Conservation (phyloP, 2,113 vertebrate species). For the Struthio camelus region DNA sequence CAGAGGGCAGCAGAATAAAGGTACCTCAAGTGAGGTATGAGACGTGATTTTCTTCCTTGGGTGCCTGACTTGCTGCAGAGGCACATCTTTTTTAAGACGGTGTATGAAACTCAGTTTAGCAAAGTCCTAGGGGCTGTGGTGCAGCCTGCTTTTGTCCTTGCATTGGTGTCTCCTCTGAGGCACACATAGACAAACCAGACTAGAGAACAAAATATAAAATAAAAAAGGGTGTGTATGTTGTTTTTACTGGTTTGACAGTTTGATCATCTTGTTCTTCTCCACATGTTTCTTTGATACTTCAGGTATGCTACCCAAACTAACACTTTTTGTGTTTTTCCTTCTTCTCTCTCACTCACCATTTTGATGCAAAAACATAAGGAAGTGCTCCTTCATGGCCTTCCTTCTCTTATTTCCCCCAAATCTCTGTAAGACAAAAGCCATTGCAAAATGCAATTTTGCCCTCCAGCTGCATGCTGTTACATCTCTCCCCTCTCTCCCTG, state of each 20-base stretch:
- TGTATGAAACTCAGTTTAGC: neutral
- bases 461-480: neutral
- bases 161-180: neutral
- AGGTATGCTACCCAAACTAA: neutral
- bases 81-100: neutral
- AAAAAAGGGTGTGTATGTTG: neutral
- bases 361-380: neutral
- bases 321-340: neutral
- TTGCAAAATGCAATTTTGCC: neutral
- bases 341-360: neutral
- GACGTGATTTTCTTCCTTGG: neutral
- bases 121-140: neutral
- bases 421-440: neutral
- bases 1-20: neutral
- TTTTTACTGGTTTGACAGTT: neutral
- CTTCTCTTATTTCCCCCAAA: neutral
- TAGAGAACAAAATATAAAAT: neutral
- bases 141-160: neutral
- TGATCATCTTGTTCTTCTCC: neutral
- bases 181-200: neutral
- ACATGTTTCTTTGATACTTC: neutral
- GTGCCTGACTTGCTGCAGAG: neutral
- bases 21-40: neutral
- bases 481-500: neutral
- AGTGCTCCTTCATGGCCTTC: neutral